Evolutionary conservation across 2,797 vertebrate species (phyloP).

Genomic region (Caiman crocodilus): DNA sequence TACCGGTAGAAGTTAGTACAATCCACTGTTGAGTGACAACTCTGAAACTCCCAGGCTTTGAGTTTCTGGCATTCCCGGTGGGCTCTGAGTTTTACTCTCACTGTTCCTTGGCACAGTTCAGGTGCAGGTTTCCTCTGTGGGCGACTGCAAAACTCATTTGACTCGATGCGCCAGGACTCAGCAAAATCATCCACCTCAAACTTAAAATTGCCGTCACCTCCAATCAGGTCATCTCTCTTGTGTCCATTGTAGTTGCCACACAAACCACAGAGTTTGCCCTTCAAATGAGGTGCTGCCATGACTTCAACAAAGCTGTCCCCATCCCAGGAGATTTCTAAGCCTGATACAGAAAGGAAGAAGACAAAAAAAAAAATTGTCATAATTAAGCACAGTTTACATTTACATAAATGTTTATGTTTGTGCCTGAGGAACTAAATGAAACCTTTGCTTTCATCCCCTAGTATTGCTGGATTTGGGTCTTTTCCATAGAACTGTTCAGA

Average conservation of each 20-base stretch:
- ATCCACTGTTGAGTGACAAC: conserved; percentile 93
- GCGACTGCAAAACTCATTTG: conserved; percentile 92
- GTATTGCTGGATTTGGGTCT: background rate
- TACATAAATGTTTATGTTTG: background rate
- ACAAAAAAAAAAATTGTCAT: background rate
- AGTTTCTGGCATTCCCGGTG: conserved; percentile 97
- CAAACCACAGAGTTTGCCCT: conserved; percentile 93
- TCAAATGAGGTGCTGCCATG: conserved; percentile 92
- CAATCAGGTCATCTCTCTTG: conserved; percentile 94
- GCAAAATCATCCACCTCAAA: conserved; percentile 98
- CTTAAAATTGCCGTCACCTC: conserved; percentile 94
- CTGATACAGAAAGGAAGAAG: conserved; percentile 74
- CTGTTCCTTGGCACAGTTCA: conserved; percentile 90
- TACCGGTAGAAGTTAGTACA: conserved; percentile 93
- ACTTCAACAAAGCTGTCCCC: conserved; percentile 99
- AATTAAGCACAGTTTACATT: background rate
- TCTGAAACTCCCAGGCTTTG: conserved; percentile 96
- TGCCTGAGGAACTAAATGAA: conserved; percentile 7
- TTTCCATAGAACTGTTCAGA: background rate
- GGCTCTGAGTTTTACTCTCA: conserved; percentile 94
- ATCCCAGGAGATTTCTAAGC: conserved; percentile 98
- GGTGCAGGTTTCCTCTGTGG: conserved; percentile 85
- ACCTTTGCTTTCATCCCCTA: background rate
- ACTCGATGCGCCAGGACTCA: conserved; percentile 95
- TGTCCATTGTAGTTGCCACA: conserved; percentile 99